Conservation (phyloP, 1,140 invertebrate genomes). For the Pristionchus pacificus region DNA sequence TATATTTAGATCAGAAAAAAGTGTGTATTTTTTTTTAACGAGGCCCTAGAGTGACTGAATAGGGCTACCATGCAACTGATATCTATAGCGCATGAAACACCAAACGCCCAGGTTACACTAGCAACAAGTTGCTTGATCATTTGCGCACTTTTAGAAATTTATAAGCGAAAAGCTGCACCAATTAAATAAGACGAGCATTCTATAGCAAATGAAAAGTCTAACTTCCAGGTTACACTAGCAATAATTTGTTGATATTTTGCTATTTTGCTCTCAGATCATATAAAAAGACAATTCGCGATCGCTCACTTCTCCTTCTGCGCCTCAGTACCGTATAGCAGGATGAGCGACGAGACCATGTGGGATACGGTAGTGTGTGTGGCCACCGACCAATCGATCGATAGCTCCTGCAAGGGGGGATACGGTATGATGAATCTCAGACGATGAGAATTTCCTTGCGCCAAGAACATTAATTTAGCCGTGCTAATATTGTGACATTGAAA, state of each 20-base stretch:
- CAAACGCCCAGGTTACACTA: background rate
- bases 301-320: conserved; percentile 81
- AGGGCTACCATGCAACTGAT: no score
- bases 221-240: no score
- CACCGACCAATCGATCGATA: conserved; percentile 44
- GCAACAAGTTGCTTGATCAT: conserved; percentile 21
- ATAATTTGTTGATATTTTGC: no score
- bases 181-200: conserved; percentile 62
- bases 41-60: no score
- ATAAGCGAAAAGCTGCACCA: conserved; percentile 38
- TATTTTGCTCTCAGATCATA: no score
- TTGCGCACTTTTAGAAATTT: no score
- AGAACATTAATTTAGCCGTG: no score
- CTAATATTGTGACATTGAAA: background rate
- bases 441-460: no score
- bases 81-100: background rate
- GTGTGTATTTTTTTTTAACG: no score
- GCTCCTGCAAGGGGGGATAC: conserved; percentile 35
- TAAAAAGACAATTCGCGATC: no score
- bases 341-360: conserved; percentile 78
- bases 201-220: conserved; percentile 67
- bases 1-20: no score
- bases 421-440: no score
- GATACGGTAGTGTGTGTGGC: conserved; percentile 32
- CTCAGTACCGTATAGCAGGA: conserved; percentile 77